These are phyloP conservation scores for Ellobius talpinus DNA, from an alignment of 2,113 vertebrate species.

Conservation along the genomic window DNA sequence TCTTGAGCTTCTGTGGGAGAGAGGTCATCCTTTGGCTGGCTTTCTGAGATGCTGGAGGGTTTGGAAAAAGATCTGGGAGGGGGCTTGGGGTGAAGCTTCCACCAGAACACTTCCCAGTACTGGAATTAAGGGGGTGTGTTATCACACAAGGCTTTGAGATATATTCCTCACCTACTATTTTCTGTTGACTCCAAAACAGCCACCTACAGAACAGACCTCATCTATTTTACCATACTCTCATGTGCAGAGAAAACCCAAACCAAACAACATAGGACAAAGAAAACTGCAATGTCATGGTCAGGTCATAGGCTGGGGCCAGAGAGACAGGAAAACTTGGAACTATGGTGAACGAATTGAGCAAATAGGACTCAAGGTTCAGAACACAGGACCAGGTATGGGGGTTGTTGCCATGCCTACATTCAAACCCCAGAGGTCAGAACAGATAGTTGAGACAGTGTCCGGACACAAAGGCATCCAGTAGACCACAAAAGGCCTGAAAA, in stretches of 20 bases:
- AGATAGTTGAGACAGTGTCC: background rate
- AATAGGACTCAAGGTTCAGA: background rate
- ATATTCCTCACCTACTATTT: background rate
- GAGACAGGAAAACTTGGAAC: background rate
- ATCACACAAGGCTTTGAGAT: background rate
- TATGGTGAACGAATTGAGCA: background rate
- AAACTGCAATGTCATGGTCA: background rate
- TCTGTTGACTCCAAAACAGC: constrained; percentile 39
- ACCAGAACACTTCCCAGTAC: background rate
- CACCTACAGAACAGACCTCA: background rate
- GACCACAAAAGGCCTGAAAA: background rate
- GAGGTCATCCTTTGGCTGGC: too few species aligned
- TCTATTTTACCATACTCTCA: constrained; percentile 11
- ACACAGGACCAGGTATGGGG: background rate
- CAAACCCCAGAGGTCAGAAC: background rate
- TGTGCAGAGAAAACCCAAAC: background rate
- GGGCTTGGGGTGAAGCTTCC: too few species aligned
- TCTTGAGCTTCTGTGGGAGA: too few species aligned
- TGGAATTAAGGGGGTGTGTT: background rate
- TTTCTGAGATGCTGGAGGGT: too few species aligned
- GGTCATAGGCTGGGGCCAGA: background rate
- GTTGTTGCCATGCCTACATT: background rate
- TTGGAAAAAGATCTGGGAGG: too few species aligned
- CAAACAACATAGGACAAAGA: background rate
- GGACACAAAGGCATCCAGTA: background rate